Conservation (phyloP, 2,113 vertebrate genomes). For the Syngnathus floridae region DNA sequence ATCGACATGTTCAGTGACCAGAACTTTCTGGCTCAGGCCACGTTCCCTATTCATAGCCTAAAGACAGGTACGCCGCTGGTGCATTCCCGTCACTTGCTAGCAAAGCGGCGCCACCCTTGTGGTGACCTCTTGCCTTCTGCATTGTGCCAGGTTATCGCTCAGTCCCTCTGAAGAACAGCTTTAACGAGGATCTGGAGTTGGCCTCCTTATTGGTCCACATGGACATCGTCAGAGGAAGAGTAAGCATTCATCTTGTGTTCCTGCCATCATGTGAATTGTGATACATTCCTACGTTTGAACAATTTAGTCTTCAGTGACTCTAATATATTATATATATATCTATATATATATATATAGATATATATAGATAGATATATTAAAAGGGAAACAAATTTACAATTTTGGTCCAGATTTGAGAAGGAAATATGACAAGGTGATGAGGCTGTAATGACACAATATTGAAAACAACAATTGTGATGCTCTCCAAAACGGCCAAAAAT, state of each 20-base stretch:
- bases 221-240: slow-evolving; percentile 80
- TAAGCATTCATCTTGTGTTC: slow-evolving; percentile 46
- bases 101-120: neutral
- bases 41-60: slow-evolving; percentile 86
- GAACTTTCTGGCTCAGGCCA: slow-evolving; percentile 97
- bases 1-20: slow-evolving; percentile 99
- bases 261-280: too few relatives aligned
- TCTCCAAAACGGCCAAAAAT: too few relatives aligned
- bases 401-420: too few relatives aligned
- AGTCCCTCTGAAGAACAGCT: slow-evolving; percentile 96
- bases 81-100: neutral
- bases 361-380: too few relatives aligned
- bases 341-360: too few relatives aligned
- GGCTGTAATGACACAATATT: too few relatives aligned
- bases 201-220: slow-evolving; percentile 88
- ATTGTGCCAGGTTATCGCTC: slow-evolving; percentile 81
- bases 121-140: neutral
- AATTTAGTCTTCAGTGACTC: too few relatives aligned
- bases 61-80: slow-evolving; percentile 77
- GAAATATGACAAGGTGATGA: too few relatives aligned
- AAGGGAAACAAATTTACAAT: too few relatives aligned
- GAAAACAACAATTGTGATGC: too few relatives aligned
- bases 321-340: too few relatives aligned
- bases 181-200: slow-evolving; percentile 91
- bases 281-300: too few relatives aligned